Percentiles rank a stretch among this genome's conserved stretches.
These are phyloP conservation scores for Cataglyphis cursor DNA, from an alignment of 2,888 invertebrate species.

Conservation along the genomic window DNA sequence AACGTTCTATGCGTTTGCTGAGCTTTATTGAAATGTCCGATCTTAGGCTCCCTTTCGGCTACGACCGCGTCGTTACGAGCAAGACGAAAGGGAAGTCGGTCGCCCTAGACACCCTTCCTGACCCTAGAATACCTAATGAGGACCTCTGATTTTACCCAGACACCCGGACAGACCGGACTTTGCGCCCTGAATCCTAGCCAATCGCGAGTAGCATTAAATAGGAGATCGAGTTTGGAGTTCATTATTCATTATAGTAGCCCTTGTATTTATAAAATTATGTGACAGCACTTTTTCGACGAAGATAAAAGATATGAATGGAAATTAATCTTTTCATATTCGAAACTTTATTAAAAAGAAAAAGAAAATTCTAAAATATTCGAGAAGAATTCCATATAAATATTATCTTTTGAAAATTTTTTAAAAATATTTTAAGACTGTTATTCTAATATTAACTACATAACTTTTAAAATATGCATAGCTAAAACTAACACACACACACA, in stretches of 20 bases:
- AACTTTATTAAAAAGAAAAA: background rate
- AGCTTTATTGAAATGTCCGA: constrained; percentile 86
- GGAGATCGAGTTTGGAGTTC: constrained; percentile 39
- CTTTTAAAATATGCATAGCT: constrained; percentile 7
- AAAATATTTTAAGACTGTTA: background rate
- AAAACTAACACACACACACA: background rate
- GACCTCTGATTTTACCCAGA: constrained; percentile 80
- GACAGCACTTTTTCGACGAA: background rate
- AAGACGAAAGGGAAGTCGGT: constrained; percentile 67
- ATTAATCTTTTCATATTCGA: background rate
- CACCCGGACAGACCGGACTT: constrained; percentile 38
- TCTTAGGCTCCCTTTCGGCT: constrained; percentile 76
- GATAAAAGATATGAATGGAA: constrained; percentile 2
- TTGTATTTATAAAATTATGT: constrained; percentile 31
- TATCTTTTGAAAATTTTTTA: background rate
- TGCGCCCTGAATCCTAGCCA: constrained; percentile 53
- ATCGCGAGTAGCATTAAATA: constrained; percentile 62
- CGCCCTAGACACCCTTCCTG: constrained; percentile 72
- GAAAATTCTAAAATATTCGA: background rate
- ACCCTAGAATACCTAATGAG: constrained; percentile 84
- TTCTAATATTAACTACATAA: background rate
- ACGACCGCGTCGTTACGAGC: constrained; percentile 51
- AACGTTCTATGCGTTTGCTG: constrained; percentile 76
- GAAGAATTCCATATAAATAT: background rate
- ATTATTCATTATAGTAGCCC: constrained; percentile 4